Percentiles rank a stretch among this genome's conserved stretches.
Conservation (phyloP, 1,140 invertebrate species). For the Drosophila athabasca region DNA sequence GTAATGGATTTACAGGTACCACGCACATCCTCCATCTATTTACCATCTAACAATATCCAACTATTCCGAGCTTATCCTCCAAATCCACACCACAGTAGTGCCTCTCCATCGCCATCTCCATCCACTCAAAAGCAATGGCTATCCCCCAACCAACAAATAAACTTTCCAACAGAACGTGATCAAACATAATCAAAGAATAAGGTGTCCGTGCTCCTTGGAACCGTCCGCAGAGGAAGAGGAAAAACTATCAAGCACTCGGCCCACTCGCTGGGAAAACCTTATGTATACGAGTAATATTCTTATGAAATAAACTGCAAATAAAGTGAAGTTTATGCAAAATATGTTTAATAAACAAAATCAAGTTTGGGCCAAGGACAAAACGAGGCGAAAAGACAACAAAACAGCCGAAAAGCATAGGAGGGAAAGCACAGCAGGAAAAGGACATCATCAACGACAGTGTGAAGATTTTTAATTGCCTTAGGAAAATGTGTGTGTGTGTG, state of each 20-base stretch:
- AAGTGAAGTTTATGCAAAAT: conserved; percentile 80
- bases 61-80: background rate
- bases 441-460: conserved; percentile 61
- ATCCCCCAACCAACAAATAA: conserved; percentile 48
- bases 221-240: background rate
- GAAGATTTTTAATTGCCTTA: conserved; percentile 78
- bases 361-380: conserved; percentile 42
- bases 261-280: conserved; percentile 20
- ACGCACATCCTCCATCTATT: too few species aligned
- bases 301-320: conserved; percentile 79
- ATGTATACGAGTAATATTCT: conserved; percentile 64
- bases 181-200: conserved; percentile 73
- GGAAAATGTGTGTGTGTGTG: conserved; percentile 32
- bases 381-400: conserved; percentile 25
- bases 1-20: too few species aligned
- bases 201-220: conserved; percentile 30
- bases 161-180: conserved; percentile 64
- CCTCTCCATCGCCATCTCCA: background rate
- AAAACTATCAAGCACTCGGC: conserved; percentile 58
- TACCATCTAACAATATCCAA: too few species aligned
- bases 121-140: conserved; percentile 15
- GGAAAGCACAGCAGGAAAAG: conserved; percentile 49
- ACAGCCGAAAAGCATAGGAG: conserved; percentile 27
- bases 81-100: background rate
- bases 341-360: conserved; percentile 81